Evolutionary conservation across 2,888 invertebrate species (phyloP).

Genomic region (Nomada lathburiana): DNA sequence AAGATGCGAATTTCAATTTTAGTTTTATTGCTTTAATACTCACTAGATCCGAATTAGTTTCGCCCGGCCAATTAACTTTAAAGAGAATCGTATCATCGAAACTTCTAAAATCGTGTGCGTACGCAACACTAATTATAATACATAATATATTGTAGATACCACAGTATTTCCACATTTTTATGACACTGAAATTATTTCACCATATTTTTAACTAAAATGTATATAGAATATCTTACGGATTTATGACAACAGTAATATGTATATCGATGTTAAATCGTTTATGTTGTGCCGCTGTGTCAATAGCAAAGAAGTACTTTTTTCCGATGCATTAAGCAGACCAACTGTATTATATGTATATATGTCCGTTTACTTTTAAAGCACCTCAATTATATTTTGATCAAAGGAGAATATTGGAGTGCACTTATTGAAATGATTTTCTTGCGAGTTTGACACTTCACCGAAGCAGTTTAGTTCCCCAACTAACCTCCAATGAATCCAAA

Average conservation of each 20-base stretch:
- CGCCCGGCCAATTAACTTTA: conserved; percentile 92
- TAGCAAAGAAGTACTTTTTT: neutral
- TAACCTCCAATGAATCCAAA: conserved; percentile 3
- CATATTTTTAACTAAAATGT: conserved; percentile 48
- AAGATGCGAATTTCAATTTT: neutral
- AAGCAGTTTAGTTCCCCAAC: neutral
- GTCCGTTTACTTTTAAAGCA: neutral
- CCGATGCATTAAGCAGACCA: neutral
- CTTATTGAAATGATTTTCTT: neutral
- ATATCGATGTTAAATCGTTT: neutral
- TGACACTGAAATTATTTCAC: conserved; percentile 44
- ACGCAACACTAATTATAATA: conserved; percentile 50
- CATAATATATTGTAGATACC: conserved; percentile 49
- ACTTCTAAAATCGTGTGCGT: conserved; percentile 89
- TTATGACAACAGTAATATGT: conserved; percentile 15
- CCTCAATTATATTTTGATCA: neutral
- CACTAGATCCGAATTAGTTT: conserved; percentile 83
- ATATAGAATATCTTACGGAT: neutral
- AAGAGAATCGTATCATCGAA: conserved; percentile 94
- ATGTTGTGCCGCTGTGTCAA: neutral
- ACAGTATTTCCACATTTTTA: conserved; percentile 63
- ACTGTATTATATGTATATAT: neutral
- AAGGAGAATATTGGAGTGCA: neutral
- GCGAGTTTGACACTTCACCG: neutral
- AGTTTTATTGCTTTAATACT: conserved; percentile 57